Evolutionary conservation across 1,140 invertebrate genomes (phyloP).

Genomic region (Aplysia californica): DNA sequence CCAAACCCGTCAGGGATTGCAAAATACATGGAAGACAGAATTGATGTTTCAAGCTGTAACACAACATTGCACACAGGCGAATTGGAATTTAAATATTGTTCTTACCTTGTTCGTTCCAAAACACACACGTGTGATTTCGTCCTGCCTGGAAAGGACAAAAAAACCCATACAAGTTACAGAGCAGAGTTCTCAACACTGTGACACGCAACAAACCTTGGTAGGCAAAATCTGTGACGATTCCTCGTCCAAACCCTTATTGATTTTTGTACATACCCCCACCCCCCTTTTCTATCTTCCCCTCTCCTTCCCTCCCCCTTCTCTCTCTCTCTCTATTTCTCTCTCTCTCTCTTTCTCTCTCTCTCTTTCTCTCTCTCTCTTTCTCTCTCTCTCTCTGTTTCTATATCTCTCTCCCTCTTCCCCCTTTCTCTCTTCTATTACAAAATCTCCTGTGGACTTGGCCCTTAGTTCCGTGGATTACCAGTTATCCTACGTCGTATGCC

Average conservation of each 20-base stretch:
- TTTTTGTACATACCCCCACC: too few relatives aligned
- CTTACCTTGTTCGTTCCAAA: slow-evolving; percentile 14
- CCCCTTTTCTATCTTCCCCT: too few relatives aligned
- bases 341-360: slow-evolving; percentile 13
- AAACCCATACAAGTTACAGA: neutral
- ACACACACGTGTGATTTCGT: slow-evolving; percentile 16
- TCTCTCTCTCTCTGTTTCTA: neutral
- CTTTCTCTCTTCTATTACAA: neutral
- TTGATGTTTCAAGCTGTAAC: too few relatives aligned
- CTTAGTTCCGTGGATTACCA: too few relatives aligned
- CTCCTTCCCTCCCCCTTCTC: too few relatives aligned
- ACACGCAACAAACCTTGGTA: neutral
- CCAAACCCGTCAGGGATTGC: too few relatives aligned
- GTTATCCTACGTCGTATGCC: too few relatives aligned
- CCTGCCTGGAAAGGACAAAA: slow-evolving; percentile 7
- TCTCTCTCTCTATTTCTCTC: neutral
- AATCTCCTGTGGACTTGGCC: too few relatives aligned
- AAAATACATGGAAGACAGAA: too few relatives aligned
- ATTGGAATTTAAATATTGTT: neutral
- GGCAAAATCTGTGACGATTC: neutral
- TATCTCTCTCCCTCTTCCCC: neutral
- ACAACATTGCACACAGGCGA: too few relatives aligned
- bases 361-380: neutral
- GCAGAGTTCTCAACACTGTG: neutral
- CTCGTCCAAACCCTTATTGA: too few relatives aligned